Percentiles rank a stretch among this genome's conserved stretches.
Evolutionary conservation across 2,888 invertebrate genomes (phyloP).

Genomic region (Trissolcus japonicus): DNA sequence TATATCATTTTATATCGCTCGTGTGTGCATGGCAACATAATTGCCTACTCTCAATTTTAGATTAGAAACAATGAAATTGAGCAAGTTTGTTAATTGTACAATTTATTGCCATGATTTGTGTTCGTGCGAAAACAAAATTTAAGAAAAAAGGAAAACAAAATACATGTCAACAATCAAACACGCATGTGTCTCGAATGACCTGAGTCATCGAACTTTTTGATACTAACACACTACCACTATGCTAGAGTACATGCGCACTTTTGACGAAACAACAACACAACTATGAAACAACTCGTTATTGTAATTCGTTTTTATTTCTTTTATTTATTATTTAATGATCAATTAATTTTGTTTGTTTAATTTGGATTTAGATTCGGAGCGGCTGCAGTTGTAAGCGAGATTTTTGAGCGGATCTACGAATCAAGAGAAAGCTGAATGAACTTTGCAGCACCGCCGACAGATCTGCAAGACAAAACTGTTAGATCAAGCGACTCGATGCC

Average conservation of each 20-base stretch:
- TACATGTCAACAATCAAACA: conserved; percentile 22
- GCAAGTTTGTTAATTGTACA: neutral
- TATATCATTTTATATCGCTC: too few species aligned
- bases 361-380: conserved; percentile 12
- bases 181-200: conserved; percentile 23
- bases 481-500: conserved; percentile 31
- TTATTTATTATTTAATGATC: neutral
- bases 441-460: conserved; percentile 26
- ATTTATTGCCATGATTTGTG: conserved; percentile 17
- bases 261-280: neutral
- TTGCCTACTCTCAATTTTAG: too few species aligned
- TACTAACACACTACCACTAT: conserved; percentile 2
- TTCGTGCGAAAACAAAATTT: too few species aligned
- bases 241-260: neutral
- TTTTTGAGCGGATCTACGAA: conserved; percentile 18
- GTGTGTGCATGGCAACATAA: too few species aligned
- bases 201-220: conserved; percentile 26
- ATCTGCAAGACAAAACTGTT: conserved; percentile 17
- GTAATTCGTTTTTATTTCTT: neutral
- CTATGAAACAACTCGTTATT: too few species aligned
- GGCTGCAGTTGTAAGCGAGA: conserved; percentile 7
- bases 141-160: conserved; percentile 16
- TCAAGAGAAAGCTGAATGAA: conserved; percentile 49
- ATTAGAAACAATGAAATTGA: too few species aligned
- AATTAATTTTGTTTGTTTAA: neutral